phyloP scores from a whole-genome alignment of 2,113 vertebrate species.

The Petroica traversi region DNA sequence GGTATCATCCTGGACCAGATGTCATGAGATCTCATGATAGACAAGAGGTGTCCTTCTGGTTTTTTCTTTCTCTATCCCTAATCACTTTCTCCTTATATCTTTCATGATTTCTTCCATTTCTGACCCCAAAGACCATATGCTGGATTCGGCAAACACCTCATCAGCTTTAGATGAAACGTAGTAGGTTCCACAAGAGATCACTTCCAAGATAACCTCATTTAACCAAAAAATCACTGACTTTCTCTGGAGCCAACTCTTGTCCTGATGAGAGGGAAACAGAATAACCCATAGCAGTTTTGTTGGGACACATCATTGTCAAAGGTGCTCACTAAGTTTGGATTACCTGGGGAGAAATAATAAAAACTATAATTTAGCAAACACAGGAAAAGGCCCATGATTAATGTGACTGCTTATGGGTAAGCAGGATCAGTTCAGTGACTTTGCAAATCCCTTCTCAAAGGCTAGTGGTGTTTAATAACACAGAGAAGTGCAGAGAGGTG shows the following conservation, averaged over 20 bases:
- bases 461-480: neutral
- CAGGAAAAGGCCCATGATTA: neutral
- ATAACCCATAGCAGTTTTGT: neutral
- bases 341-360: neutral
- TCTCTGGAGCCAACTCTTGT: neutral
- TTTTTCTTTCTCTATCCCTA: neutral
- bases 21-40: neutral
- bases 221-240: neutral
- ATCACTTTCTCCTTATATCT: neutral
- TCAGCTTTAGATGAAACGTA: neutral
- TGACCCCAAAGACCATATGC: neutral
- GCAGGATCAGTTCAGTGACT: neutral
- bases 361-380: neutral
- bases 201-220: neutral
- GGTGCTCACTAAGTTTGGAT: neutral
- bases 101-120: neutral
- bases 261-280: neutral
- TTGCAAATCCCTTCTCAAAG: neutral
- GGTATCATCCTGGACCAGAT: neutral
- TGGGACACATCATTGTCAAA: neutral
- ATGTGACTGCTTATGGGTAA: neutral
- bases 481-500: neutral
- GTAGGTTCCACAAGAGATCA: neutral
- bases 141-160: neutral
- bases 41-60: neutral